phyloP scores from a whole-genome alignment of 2,888 invertebrate genomes.

The Xestia ashworthii region DNA sequence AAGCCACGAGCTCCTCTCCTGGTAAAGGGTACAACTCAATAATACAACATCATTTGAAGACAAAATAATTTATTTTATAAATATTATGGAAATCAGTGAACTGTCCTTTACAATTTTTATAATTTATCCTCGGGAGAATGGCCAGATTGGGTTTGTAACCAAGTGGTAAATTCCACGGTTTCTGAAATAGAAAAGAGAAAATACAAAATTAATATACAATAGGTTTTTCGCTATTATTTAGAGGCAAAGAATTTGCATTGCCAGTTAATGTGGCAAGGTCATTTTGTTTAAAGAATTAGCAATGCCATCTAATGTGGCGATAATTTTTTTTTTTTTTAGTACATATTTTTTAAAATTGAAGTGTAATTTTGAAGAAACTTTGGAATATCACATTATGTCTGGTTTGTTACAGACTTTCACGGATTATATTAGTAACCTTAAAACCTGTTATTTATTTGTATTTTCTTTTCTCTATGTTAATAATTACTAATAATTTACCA shows the following conservation, averaged over 20 bases:
- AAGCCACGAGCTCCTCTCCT: too few species aligned
- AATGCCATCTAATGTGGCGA: not conserved
- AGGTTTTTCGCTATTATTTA: not conserved
- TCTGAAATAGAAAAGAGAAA: constrained; percentile 1
- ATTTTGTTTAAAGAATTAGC: not conserved
- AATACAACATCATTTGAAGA: not conserved
- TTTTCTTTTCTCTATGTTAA: not conserved
- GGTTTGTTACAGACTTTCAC: not conserved
- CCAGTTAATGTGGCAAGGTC: not conserved
- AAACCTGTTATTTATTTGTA: not conserved
- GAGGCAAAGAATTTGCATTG: not conserved
- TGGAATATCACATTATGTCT: not conserved
- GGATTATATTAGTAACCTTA: not conserved
- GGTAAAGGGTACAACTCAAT: not conserved
- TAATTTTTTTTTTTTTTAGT: not conserved
- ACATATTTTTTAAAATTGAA: not conserved
- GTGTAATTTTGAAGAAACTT: not conserved
- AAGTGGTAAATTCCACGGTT: constrained; percentile 3
- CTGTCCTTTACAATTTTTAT: not conserved
- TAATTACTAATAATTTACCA: too few species aligned
- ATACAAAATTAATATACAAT: too few species aligned
- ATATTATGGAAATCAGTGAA: not conserved
- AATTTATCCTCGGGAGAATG: constrained; percentile 4
- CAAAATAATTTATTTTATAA: not conserved
- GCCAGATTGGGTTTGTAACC: constrained; percentile 2